Percentiles rank a stretch among this genome's conserved stretches.
phyloP scores from a whole-genome alignment of 2,113 vertebrate species.

The Garra rufa region DNA sequence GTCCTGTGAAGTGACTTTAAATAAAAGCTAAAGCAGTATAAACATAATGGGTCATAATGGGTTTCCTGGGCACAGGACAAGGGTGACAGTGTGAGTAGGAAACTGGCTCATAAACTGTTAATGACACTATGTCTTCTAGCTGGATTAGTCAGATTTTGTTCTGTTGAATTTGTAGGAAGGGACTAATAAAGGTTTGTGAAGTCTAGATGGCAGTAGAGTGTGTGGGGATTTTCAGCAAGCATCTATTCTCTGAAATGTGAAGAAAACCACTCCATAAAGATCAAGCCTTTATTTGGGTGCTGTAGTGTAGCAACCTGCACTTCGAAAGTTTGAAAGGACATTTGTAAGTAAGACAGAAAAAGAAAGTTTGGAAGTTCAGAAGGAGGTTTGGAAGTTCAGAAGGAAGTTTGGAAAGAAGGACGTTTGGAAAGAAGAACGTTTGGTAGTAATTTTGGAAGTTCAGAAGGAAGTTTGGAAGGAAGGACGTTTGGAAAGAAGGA shows the following conservation, averaged over 20 bases:
- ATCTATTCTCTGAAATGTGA: background rate
- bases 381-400: too few relatives aligned
- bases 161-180: background rate
- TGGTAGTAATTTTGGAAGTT: too few relatives aligned
- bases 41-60: slow-evolving; percentile 28
- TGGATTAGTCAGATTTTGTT: background rate
- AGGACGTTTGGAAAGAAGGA: too few relatives aligned
- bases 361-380: too few relatives aligned
- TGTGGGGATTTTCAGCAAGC: background rate
- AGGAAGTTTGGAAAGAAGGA: too few relatives aligned
- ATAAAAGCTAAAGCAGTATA: slow-evolving; percentile 4
- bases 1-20: slow-evolving; percentile 21
- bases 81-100: background rate
- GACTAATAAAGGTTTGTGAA: background rate
- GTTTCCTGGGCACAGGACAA: background rate
- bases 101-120: slow-evolving; percentile 15
- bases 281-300: background rate
- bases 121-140: background rate
- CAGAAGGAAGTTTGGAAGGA: too few relatives aligned
- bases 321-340: too few relatives aligned
- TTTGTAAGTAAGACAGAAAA: too few relatives aligned
- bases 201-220: background rate
- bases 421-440: too few relatives aligned
- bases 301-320: background rate
- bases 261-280: slow-evolving; percentile 12